These are phyloP conservation scores for Lasioglossum morio DNA, from an alignment of 2,888 invertebrate species.

Conservation along the genomic window DNA sequence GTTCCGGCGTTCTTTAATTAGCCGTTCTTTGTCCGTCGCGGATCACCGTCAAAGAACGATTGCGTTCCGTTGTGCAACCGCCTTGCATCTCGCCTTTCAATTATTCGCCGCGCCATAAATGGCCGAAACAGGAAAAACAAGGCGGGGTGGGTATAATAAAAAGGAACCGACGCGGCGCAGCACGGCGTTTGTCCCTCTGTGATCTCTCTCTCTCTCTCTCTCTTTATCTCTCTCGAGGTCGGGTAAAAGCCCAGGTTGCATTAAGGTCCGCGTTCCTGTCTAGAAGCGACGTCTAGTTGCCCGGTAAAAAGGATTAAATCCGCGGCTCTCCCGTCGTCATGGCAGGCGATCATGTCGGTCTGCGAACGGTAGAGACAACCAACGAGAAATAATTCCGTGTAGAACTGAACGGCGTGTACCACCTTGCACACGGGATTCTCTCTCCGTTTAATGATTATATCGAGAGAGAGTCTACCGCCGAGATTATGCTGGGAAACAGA, in stretches of 20 bases:
- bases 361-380: constrained; percentile 31
- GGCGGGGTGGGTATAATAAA: constrained; percentile 1
- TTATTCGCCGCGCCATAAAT: constrained; percentile 33
- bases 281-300: constrained; percentile 46
- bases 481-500: constrained; percentile 8
- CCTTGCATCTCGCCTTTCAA: constrained; percentile 41
- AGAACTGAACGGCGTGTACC: constrained; percentile 47
- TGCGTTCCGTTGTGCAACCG: constrained; percentile 22
- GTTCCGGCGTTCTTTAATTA: not conserved
- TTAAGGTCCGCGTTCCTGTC: constrained; percentile 35
- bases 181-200: not conserved
- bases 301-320: constrained; percentile 66
- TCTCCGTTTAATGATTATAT: constrained; percentile 42
- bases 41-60: not conserved
- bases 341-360: constrained; percentile 52
- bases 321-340: constrained; percentile 58
- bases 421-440: not conserved
- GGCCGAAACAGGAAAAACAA: constrained; percentile 32
- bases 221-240: no score
- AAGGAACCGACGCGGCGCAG: not conserved
- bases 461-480: not conserved
- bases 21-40: not conserved
- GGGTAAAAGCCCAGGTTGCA: constrained; percentile 1
- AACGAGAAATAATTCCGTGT: constrained; percentile 61
- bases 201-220: no score